A percentile compares a stretch with the other conserved stretches of the same genome.
phyloP scores from a whole-genome alignment of 2,888 invertebrate genomes.

The Calameuta pallipes region DNA sequence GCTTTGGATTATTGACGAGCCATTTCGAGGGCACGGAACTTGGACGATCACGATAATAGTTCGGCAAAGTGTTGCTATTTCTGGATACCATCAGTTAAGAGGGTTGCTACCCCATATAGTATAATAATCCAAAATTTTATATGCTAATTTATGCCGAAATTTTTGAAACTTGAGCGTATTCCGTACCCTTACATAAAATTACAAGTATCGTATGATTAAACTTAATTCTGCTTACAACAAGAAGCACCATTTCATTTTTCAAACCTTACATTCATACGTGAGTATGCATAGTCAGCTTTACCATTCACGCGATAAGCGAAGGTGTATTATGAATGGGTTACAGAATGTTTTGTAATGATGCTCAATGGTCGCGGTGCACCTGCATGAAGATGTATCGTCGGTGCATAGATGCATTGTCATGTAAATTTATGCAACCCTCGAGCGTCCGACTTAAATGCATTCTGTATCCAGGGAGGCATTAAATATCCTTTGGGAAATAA shows the following conservation, averaged over 20 bases:
- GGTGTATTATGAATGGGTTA: conserved; percentile 32
- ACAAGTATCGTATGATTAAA: not conserved
- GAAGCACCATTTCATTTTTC: not conserved
- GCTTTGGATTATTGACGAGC: conserved; percentile 42
- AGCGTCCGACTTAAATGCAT: not conserved
- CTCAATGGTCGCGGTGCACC: conserved; percentile 28
- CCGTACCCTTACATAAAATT: not conserved
- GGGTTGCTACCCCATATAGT: not conserved
- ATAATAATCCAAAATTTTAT: not conserved
- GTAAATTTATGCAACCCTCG: not conserved
- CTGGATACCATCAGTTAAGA: not conserved
- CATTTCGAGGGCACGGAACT: conserved; percentile 49
- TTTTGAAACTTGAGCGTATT: not conserved
- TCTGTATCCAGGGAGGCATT: not conserved
- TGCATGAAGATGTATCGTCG: too few relatives aligned
- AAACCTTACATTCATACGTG: not conserved
- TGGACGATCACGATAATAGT: conserved; percentile 50
- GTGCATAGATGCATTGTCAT: not conserved
- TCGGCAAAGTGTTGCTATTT: conserved; percentile 22
- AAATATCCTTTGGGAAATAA: not conserved
- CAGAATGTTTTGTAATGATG: conserved; percentile 40
- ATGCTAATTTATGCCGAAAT: not conserved
- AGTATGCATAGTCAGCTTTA: not conserved
- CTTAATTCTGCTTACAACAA: not conserved
- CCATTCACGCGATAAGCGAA: not conserved